Evolutionary conservation across 2,888 invertebrate species (phyloP).

Genomic region (Belgica antarctica): DNA sequence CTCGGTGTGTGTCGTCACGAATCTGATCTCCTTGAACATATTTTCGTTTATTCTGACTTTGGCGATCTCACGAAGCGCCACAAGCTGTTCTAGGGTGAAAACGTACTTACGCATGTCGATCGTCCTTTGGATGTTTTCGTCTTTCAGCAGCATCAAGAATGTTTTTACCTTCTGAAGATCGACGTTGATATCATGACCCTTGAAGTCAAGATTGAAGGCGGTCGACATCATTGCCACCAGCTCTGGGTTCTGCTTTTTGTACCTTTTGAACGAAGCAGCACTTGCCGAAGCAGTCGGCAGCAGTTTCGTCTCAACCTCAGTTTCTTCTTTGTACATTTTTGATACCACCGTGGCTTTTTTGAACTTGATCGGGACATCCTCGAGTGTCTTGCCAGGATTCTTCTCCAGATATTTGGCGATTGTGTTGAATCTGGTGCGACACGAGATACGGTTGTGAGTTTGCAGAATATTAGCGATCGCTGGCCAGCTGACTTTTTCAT

Average conservation of each 20-base stretch:
- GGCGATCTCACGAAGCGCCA: not conserved
- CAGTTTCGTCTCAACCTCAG: not conserved
- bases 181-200: not conserved
- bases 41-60: not conserved
- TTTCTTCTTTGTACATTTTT: not conserved
- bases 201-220: not conserved
- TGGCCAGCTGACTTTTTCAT: constrained; percentile 58
- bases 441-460: constrained; percentile 59
- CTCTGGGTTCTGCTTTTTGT: not conserved
- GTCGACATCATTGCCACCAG: too few relatives aligned
- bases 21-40: not conserved
- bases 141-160: not conserved
- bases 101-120: not conserved
- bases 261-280: too few relatives aligned
- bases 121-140: not conserved
- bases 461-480: constrained; percentile 58
- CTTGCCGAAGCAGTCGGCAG: too few relatives aligned
- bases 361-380: constrained; percentile 48
- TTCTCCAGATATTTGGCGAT: constrained; percentile 58
- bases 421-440: constrained; percentile 62
- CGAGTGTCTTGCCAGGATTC: constrained; percentile 54
- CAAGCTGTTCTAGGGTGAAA: not conserved
- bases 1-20: not conserved
- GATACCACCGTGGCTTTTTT: constrained; percentile 14
- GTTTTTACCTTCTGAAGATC: not conserved